phyloP scores from a whole-genome alignment of 1,140 invertebrate genomes.

The Laupala kohalensis region DNA sequence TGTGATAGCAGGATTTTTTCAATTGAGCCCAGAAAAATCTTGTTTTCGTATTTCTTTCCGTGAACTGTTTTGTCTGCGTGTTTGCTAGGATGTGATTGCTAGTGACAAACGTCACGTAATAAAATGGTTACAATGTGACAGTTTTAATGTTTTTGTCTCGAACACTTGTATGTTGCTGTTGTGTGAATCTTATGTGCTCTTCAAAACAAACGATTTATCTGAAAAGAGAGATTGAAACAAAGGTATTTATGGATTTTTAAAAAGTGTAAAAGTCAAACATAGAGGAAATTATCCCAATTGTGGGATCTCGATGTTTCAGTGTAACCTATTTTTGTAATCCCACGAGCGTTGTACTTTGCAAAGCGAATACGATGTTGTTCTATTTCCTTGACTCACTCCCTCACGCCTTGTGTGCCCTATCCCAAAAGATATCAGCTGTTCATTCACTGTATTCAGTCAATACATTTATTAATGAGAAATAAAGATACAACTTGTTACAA shows the following conservation, averaged over 20 bases:
- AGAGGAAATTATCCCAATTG: neutral
- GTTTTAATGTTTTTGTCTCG: neutral
- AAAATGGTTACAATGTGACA: neutral
- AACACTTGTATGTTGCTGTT: neutral
- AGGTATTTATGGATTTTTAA: neutral
- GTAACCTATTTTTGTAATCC: neutral
- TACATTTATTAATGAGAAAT: neutral
- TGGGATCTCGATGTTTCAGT: neutral
- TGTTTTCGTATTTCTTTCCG: neutral
- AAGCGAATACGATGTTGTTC: neutral
- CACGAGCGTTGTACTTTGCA: neutral
- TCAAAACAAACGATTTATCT: neutral
- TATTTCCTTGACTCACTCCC: neutral
- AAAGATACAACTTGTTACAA: neutral
- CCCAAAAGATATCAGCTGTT: neutral
- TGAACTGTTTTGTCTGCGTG: neutral
- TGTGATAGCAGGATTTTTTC: neutral
- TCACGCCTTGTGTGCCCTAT: neutral
- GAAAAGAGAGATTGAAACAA: neutral
- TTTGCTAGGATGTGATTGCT: neutral
- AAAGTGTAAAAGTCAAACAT: neutral
- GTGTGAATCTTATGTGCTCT: neutral
- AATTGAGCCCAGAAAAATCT: neutral
- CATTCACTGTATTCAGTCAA: neutral
- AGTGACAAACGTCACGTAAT: no score